These are phyloP conservation scores for Cathartes aura DNA, from an alignment of 2,113 vertebrate species.

Conservation along the genomic window DNA sequence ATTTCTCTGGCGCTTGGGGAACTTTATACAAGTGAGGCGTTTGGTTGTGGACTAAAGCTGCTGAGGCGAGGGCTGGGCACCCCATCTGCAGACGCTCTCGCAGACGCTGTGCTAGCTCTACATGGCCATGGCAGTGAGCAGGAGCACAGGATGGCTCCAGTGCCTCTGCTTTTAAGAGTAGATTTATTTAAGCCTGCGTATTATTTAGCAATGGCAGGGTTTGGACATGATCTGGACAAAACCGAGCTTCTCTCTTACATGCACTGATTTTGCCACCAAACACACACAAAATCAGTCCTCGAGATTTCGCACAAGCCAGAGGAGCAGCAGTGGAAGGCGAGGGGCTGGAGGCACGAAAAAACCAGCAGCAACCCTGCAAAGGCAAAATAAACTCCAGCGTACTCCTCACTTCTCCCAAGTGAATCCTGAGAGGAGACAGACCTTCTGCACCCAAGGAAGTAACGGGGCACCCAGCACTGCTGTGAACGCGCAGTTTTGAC, in stretches of 20 bases:
- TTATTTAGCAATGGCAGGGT: not conserved
- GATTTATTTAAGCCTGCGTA: not conserved
- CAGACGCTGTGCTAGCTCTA: not conserved
- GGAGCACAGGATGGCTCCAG: not conserved
- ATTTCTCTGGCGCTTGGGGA: not conserved
- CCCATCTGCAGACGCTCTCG: too few species aligned
- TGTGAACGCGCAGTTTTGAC: not conserved
- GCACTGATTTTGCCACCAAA: not conserved
- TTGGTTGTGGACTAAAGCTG: not conserved
- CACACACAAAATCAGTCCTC: not conserved
- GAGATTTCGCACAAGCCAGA: fast-evolving
- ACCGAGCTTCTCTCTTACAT: not conserved
- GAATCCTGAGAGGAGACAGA: not conserved
- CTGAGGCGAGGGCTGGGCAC: not conserved
- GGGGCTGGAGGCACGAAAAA: not conserved
- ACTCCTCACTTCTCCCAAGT: not conserved
- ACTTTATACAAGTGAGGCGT: fast-evolving
- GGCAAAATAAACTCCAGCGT: not conserved
- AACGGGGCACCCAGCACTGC: not conserved
- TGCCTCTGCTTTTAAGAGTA: not conserved
- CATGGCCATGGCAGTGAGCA: fast-evolving
- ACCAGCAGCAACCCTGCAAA: not conserved
- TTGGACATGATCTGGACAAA: not conserved
- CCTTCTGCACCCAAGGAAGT: not conserved
- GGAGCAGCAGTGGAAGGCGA: not conserved